Conservation (phyloP, 2,797 vertebrate species). For the Diglossa cyanea region DNA sequence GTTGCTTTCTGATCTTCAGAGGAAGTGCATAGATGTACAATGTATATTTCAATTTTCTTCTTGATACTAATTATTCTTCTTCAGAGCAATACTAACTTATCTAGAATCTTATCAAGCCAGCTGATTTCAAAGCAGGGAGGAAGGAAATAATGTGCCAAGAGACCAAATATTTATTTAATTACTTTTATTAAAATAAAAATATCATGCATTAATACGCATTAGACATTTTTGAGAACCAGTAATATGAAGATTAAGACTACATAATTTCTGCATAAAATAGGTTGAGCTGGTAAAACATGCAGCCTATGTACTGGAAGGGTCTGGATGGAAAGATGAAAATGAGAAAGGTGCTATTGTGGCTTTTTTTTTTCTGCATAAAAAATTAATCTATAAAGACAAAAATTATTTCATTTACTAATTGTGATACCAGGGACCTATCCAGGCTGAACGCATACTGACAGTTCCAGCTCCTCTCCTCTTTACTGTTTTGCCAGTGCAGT, state of each 20-base stretch:
- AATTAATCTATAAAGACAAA: not conserved
- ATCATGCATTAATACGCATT: constrained; percentile 43
- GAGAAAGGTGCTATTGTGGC: constrained; percentile 43
- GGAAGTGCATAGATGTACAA: not conserved
- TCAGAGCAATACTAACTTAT: not conserved
- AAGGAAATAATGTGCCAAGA: not conserved
- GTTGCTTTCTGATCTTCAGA: not conserved
- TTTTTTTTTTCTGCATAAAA: not conserved
- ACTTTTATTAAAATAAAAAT: constrained; percentile 57
- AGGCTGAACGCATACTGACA: not conserved
- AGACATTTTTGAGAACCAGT: constrained; percentile 49
- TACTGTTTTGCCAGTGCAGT: not conserved
- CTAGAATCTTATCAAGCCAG: not conserved
- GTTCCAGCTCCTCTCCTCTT: not conserved
- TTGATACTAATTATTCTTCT: not conserved
- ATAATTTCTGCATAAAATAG: constrained; percentile 43
- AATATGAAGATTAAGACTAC: constrained; percentile 60
- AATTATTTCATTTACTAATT: not conserved
- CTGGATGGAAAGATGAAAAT: constrained; percentile 15
- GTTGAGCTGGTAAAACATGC: constrained; percentile 40
- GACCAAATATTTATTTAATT: constrained; percentile 5
- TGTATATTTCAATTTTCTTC: not conserved
- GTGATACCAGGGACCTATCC: not conserved
- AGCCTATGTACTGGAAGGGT: not conserved
- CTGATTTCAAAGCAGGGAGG: not conserved